phyloP scores from a whole-genome alignment of 2,113 vertebrate species.

The Zosterops lateralis region DNA sequence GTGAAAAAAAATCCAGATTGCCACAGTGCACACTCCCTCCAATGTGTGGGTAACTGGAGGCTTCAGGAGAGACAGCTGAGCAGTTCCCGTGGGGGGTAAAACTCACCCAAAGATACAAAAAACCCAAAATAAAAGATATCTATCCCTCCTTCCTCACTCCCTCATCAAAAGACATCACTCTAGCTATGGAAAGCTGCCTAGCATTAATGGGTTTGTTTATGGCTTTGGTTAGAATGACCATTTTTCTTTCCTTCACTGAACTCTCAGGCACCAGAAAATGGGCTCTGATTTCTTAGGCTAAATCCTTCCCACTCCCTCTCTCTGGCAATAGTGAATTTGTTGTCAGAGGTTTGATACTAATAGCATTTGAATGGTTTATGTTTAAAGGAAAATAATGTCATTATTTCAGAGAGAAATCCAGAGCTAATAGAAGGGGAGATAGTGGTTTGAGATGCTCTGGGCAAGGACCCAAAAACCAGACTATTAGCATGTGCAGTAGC shows the following conservation, averaged over 20 bases:
- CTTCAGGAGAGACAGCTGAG: neutral
- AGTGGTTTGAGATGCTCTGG: neutral
- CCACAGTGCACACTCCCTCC: accelerated
- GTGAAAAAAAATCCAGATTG: neutral
- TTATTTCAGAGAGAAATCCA: neutral
- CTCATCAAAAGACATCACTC: neutral
- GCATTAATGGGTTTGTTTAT: neutral
- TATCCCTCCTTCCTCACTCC: neutral
- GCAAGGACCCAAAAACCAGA: neutral
- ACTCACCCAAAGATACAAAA: neutral
- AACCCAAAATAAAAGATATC: accelerated
- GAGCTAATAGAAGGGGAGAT: neutral
- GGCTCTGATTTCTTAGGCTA: neutral
- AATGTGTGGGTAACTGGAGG: neutral
- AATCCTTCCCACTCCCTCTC: neutral
- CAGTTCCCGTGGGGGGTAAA: neutral
- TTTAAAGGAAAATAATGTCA: conserved; percentile 1
- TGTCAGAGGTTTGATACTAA: neutral
- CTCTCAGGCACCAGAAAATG: neutral
- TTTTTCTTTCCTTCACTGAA: neutral
- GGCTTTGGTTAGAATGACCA: neutral
- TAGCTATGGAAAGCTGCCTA: neutral
- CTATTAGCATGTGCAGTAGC: neutral
- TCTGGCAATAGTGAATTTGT: neutral
- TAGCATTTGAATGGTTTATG: neutral